Evolutionary conservation across 2,113 vertebrate species (phyloP).

Genomic region (Proterorhinus semilunaris): DNA sequence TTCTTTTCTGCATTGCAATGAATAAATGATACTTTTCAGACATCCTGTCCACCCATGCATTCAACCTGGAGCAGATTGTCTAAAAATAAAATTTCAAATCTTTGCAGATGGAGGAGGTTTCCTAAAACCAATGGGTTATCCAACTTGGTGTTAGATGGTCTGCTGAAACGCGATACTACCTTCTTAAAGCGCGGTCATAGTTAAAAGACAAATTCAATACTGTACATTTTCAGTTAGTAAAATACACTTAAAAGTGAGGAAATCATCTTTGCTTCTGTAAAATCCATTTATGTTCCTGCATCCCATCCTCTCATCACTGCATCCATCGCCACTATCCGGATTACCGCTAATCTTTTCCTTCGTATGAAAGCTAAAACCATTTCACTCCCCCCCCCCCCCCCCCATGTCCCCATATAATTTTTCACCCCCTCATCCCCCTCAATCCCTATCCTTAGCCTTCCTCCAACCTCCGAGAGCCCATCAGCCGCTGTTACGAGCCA

Average conservation of each 20-base stretch:
- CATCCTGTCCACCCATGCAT: not conserved
- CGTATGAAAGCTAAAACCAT: not conserved
- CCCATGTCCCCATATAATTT: not conserved
- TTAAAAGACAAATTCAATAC: not conserved
- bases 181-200: not conserved
- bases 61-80: not conserved
- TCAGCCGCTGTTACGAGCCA: conserved; percentile 63
- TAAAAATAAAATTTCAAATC: not conserved
- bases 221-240: not conserved
- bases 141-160: no score
- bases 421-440: not conserved
- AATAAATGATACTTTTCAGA: not conserved
- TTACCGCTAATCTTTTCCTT: conserved; percentile 3
- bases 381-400: conserved; percentile 1
- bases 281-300: not conserved
- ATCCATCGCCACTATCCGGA: not conserved
- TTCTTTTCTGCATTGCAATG: not conserved
- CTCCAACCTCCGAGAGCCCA: conserved; percentile 53
- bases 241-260: not conserved
- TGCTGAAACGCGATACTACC: no score
- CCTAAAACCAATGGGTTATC: not conserved
- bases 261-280: not conserved
- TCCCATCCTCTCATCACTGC: not conserved
- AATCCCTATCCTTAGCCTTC: conserved; percentile 24
- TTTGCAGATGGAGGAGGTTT: not conserved